phyloP scores from a whole-genome alignment of 2,797 vertebrate genomes.

The Sylvia borin region DNA sequence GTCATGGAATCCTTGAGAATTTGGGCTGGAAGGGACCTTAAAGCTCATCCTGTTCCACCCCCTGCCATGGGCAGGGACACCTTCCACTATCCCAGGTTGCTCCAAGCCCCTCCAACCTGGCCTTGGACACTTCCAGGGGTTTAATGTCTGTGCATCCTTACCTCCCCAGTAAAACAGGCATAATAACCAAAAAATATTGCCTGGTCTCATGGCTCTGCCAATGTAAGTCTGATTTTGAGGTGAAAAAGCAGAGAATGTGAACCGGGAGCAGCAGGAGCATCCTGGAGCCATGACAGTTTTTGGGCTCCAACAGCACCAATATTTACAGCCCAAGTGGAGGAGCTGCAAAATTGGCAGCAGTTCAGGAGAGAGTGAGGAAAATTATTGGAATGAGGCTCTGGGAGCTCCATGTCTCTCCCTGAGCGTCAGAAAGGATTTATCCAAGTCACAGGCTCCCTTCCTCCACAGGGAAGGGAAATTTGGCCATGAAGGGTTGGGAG shows the following conservation, averaged over 20 bases:
- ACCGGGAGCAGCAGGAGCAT: not conserved
- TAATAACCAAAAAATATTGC: accelerated
- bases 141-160: not conserved
- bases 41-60: not conserved
- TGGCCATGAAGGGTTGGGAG: not conserved
- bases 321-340: not conserved
- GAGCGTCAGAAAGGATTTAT: not conserved
- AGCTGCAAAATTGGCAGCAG: not conserved
- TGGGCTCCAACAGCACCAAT: not conserved
- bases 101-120: not conserved
- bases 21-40: not conserved
- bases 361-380: not conserved
- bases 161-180: not conserved
- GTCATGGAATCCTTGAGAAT: not conserved
- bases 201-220: not conserved
- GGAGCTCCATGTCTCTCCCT: not conserved
- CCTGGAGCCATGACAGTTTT: not conserved
- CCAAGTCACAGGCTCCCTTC: not conserved
- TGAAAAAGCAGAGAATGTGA: not conserved
- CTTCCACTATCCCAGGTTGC: accelerated
- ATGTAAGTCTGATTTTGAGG: not conserved
- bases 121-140: too few relatives aligned
- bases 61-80: not conserved
- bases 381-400: not conserved
- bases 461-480: not conserved